Conservation (phyloP, 2,113 vertebrate genomes). For the Paramormyrops kingsleyae region DNA sequence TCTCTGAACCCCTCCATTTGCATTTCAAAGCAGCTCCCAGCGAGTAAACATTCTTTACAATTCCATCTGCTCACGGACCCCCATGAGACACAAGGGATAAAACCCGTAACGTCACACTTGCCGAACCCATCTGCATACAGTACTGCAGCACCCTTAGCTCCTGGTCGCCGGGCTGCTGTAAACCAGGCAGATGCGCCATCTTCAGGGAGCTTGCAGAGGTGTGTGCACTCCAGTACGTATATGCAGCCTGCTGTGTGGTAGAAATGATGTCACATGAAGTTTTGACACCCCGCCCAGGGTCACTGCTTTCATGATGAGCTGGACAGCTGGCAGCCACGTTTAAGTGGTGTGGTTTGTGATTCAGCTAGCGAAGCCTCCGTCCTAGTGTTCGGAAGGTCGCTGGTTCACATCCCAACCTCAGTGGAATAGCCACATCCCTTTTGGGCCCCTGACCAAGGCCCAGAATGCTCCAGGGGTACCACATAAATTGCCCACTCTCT, state of each 20-base stretch:
- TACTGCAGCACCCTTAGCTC: not conserved
- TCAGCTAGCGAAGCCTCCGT: not conserved
- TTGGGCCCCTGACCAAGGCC: not conserved
- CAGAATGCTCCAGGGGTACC: not conserved
- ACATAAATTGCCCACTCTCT: not conserved
- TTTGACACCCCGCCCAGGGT: not conserved
- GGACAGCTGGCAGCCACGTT: not conserved
- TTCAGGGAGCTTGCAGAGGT: not conserved
- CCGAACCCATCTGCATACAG: conserved; percentile 21
- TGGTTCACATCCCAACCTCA: not conserved
- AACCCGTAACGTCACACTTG: not conserved
- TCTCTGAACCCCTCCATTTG: conserved; percentile 52
- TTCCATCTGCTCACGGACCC: conserved; percentile 48
- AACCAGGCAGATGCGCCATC: not conserved
- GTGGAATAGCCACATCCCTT: not conserved
- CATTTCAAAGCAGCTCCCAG: conserved; percentile 54
- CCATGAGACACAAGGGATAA: conserved; percentile 34
- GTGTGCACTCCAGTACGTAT: not conserved
- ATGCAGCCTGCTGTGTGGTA: not conserved
- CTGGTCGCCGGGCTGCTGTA: not conserved
- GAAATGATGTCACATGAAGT: not conserved
- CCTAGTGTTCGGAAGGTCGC: not conserved
- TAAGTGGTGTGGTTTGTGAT: not conserved
- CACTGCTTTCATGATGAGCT: not conserved
- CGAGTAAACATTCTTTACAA: conserved; percentile 51